Conservation (phyloP, 2,113 vertebrate genomes). For the Falco punctatus region DNA sequence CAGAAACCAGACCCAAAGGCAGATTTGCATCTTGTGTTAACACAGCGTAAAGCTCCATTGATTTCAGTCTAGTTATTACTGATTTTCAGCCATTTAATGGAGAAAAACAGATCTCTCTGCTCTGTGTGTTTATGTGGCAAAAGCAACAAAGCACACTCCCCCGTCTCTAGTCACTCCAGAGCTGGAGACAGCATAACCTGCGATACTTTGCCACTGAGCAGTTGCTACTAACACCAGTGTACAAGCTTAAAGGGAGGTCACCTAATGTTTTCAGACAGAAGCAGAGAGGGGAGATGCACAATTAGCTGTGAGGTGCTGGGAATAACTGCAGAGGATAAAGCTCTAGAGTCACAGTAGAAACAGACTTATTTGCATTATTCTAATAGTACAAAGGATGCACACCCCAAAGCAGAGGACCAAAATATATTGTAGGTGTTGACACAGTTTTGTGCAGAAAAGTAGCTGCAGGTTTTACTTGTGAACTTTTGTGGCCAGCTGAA, state of each 20-base stretch:
- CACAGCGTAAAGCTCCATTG: background rate
- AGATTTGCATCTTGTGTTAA: conserved; percentile 12
- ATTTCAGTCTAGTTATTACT: conserved; percentile 24
- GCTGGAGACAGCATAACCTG: background rate
- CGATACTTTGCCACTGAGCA: background rate
- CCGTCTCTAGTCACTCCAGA: background rate
- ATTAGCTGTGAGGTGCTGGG: background rate
- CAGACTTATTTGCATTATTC: background rate
- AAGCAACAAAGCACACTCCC: background rate
- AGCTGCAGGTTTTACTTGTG: background rate
- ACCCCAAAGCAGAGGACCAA: background rate
- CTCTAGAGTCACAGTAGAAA: background rate
- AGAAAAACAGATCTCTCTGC: background rate
- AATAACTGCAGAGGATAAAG: background rate
- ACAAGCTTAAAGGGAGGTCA: background rate
- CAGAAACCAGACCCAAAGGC: background rate
- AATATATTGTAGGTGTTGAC: background rate
- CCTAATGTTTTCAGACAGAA: background rate
- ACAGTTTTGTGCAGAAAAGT: background rate
- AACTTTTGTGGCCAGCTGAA: background rate
- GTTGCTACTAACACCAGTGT: background rate
- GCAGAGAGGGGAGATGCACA: background rate
- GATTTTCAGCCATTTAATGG: conserved; percentile 8
- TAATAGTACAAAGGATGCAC: background rate
- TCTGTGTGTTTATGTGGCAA: background rate